A percentile compares a stretch with the other conserved stretches of the same genome.
Conservation (phyloP, 2,888 invertebrate genomes). For the Archaeoteleia sp. region DNA sequence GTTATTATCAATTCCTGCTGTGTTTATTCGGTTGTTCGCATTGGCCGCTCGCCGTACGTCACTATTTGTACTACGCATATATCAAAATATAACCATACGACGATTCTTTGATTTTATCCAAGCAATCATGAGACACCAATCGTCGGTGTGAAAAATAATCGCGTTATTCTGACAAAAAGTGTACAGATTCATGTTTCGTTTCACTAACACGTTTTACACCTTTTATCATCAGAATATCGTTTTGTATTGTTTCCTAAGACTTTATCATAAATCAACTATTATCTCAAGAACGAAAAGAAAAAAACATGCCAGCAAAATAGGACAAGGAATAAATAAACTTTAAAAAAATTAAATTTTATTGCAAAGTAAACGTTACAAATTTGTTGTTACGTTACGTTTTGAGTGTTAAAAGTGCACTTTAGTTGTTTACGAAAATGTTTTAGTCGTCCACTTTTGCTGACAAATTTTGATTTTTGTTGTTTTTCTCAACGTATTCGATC, state of each 20-base stretch:
- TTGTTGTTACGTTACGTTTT: not conserved
- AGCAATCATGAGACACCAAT: conserved; percentile 14
- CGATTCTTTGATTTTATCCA: conserved; percentile 24
- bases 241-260: not conserved
- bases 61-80: conserved; percentile 51
- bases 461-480: conserved; percentile 16
- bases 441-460: conserved; percentile 21
- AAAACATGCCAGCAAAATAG: conserved; percentile 14
- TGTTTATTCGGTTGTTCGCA: conserved; percentile 43
- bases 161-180: conserved; percentile 6
- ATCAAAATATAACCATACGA: conserved; percentile 52
- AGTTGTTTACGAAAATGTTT: not conserved
- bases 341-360: no score
- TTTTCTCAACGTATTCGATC: conserved; percentile 38
- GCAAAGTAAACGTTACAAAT: not conserved
- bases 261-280: conserved; percentile 1
- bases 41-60: conserved; percentile 42
- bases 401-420: conserved; percentile 6
- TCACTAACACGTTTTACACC: not conserved
- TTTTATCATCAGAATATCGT: not conserved
- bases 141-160: conserved; percentile 14
- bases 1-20: conserved; percentile 54
- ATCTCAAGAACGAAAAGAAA: conserved; percentile 6
- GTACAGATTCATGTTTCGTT: conserved; percentile 12
- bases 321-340: not conserved